Base-by-base conservation (phyloP, 2,888 invertebrate genomes). In the Actias luna region DNA sequence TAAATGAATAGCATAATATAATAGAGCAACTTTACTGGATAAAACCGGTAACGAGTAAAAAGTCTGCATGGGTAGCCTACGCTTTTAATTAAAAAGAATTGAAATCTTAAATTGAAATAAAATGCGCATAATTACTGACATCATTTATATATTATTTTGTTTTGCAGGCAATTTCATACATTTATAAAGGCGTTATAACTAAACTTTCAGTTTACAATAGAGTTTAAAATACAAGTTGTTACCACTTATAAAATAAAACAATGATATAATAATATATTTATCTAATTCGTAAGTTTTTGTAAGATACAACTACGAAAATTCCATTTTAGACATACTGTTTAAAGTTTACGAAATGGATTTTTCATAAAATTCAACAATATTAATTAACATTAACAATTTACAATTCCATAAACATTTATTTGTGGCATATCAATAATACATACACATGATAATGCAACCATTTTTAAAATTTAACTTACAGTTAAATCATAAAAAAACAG, bases 331-430 rank as follows among this genome's bases (percentile, higher is more conserved):
- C 64, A 76, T 69, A 74, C 73, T 73, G 71, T 68, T 74, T 77
- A 74, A 69, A 80, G 76, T 80, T 85, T 82, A 88, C 79, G 85
- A 79, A 84, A 86, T 87, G 70, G 84, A 80, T 79, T 78, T 78
- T 80, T 77, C 72, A 87, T 86, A 84, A 83, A 90, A 86, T 91
- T 88, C 76, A 90, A 90, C 90, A 91, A 85, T 90, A 81, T 85
- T 83, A 82, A 81, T 69, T 77, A 87, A 88, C 82, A 73, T 85
- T 88, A 92, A 91, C 92, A 90, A 84, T 91, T 79, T 88, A 88
- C 84, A 86, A 85, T 77, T 80, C 73, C 75, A 77, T 83, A 83
- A 77, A 75, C 74, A 76, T 79, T 78, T 73, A 67, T 70, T 73
- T 63, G 72, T 78, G 79, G 70, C 69, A 69, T 74, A 75, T 73